phyloP scores from a whole-genome alignment of 2,797 vertebrate species.

The Hydrophis major region DNA sequence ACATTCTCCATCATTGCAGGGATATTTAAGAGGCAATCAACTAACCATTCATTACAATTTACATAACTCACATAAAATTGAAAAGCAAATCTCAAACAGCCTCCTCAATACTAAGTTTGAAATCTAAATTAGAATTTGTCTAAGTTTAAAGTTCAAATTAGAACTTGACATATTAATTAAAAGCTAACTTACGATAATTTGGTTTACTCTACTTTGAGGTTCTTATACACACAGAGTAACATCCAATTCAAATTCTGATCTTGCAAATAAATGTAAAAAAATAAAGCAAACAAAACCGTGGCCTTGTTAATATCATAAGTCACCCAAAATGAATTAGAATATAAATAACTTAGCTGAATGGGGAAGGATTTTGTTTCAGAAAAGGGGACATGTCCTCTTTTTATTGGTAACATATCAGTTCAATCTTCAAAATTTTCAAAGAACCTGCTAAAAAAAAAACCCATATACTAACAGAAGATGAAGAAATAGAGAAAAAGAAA shows the following conservation, averaged over 20 bases:
- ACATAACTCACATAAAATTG: constrained; percentile 13
- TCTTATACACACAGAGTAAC: not conserved
- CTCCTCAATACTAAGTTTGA: constrained; percentile 5
- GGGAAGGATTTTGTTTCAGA: not conserved
- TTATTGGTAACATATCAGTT: not conserved
- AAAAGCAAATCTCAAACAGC: constrained; percentile 8
- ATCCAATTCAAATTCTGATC: not conserved
- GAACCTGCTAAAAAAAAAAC: constrained; percentile 21
- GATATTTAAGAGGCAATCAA: constrained; percentile 17
- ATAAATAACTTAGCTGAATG: not conserved
- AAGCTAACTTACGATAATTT: not conserved
- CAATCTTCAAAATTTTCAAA: constrained; percentile 17
- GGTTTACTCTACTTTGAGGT: not conserved
- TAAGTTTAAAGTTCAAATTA: constrained; percentile 15
- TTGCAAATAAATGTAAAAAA: not conserved
- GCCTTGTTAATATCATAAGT: not conserved
- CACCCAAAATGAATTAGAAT: not conserved
- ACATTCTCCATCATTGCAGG: constrained; percentile 9
- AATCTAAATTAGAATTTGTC: constrained; percentile 2
- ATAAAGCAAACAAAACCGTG: not conserved
- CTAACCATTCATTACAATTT: constrained; percentile 23
- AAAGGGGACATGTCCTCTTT: not conserved
- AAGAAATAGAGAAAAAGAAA: not conserved
- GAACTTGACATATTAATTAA: not conserved
- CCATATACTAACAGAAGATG: not conserved